phyloP scores from a whole-genome alignment of 2,888 invertebrate genomes.

The Cabera pusaria region DNA sequence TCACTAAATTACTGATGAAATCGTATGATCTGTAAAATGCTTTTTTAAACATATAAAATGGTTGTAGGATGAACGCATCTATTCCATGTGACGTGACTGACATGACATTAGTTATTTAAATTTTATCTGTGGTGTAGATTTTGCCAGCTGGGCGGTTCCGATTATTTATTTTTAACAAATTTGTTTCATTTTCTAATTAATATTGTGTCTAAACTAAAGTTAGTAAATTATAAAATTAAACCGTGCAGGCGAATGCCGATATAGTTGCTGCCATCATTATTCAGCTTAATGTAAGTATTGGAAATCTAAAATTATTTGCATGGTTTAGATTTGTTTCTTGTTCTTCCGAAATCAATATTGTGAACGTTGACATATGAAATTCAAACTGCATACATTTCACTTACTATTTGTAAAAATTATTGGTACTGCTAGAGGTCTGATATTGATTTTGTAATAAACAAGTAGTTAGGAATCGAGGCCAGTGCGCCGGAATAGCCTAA shows the following conservation, averaged over 20 bases:
- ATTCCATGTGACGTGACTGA: too few relatives aligned
- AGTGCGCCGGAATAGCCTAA: slow-evolving; percentile 14
- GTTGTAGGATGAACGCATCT: too few relatives aligned
- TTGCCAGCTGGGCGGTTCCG: slow-evolving; percentile 79
- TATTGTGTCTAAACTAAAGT: neutral
- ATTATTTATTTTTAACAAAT: slow-evolving; percentile 48
- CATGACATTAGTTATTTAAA: slow-evolving; percentile 1
- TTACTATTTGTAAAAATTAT: too few relatives aligned
- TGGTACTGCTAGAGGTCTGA: too few relatives aligned
- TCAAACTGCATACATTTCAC: too few relatives aligned
- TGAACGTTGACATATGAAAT: neutral
- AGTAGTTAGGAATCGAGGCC: slow-evolving; percentile 2
- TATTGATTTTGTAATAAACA: neutral
- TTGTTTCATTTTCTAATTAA: slow-evolving; percentile 1
- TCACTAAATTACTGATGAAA: too few relatives aligned
- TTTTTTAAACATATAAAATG: too few relatives aligned
- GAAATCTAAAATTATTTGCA: slow-evolving; percentile 8
- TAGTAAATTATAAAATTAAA: slow-evolving; percentile 3
- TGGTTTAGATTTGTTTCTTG: slow-evolving; percentile 22
- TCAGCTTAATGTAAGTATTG: slow-evolving; percentile 25
- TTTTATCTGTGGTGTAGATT: slow-evolving; percentile 41
- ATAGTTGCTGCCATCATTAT: slow-evolving; percentile 3
- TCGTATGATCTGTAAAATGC: too few relatives aligned
- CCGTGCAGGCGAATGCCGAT: slow-evolving; percentile 6
- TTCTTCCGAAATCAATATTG: slow-evolving; percentile 48